Evolutionary conservation across 2,888 invertebrate species (phyloP).

Genomic region (Bruchidius siliquastri): DNA sequence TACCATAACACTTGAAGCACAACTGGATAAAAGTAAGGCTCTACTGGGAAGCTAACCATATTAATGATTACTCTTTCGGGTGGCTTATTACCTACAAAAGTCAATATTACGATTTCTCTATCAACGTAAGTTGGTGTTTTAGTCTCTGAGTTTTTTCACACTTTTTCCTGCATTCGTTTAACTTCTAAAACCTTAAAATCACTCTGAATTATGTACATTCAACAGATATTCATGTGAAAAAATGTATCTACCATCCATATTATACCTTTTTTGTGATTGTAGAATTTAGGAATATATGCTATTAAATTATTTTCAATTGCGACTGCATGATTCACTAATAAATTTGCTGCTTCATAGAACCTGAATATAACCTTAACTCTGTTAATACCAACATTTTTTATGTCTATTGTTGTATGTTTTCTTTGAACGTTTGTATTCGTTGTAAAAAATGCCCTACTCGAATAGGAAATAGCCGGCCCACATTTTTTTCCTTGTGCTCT

Average conservation of each 20-base stretch:
- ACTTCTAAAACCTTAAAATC: neutral
- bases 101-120: constrained; percentile 1
- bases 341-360: too few relatives aligned
- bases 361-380: too few relatives aligned
- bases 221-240: constrained; percentile 1
- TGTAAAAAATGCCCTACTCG: too few relatives aligned
- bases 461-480: neutral
- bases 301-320: neutral
- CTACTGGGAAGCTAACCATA: neutral
- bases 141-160: neutral
- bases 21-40: constrained; percentile 1
- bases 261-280: constrained; percentile 1
- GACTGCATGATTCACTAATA: too few relatives aligned
- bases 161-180: neutral
- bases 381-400: too few relatives aligned
- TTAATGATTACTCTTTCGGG: neutral
- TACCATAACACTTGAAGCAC: constrained; percentile 1
- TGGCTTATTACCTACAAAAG: neutral
- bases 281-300: neutral
- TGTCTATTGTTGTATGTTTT: too few relatives aligned
- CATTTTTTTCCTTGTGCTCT: neutral
- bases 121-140: neutral
- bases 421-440: too few relatives aligned
- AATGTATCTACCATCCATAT: constrained; percentile 3
- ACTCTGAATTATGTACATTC: neutral